Base-by-base conservation (phyloP, 2,113 vertebrate species). In the Atlantisia rogersi region DNA sequence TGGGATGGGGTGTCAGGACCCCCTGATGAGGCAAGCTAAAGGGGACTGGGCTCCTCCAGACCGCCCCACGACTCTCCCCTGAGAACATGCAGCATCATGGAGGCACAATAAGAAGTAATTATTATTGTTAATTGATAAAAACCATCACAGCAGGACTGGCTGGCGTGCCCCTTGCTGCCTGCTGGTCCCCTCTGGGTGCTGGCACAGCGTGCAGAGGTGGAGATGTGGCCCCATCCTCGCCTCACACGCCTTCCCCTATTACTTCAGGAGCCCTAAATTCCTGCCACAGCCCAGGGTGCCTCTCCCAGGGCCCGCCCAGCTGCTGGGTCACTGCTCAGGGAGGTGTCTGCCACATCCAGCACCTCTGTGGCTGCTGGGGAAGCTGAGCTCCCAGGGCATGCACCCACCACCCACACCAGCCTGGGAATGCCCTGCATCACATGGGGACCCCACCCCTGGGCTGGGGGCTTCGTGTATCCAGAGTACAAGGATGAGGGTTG, bases 181-280 rank as follows among this genome's bases (percentile, higher is more conserved):
- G 1, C 42, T 0, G 0, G 20, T 12, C 63, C 58, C 29, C 48
- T 67, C 73, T 3, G 22, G 76, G 19, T 2, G 32, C 48, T 70
- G 76, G 63, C 67, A 44, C 0, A 0, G 13, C 10, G 0, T 4
- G 2, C 55, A 17, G 59, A 59, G 78, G 63, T 88, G 86, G 84
- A 77, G 82, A 60, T 11, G 1, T 0, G 1, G 68, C 64, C 52
- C 60, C 2, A 5, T 53, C 31, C 63, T 37, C 1, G 2, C 77
- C 74, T 68, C 5, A 0, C 68, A 64, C 4, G 7, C 80, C 82
- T 76, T 56, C 65, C 77, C 82, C 40, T 20, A 8, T 93, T 64
- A 44, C n/a, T 95, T 82, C 88, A 91, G 95, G 48, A 95, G 94
- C 86, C 94, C 94, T 70, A 87, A 86, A 95, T 96, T 93, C 93